These are phyloP conservation scores for Cyanistes caeruleus DNA, from an alignment of 2,113 vertebrate genomes.

Conservation along the genomic window DNA sequence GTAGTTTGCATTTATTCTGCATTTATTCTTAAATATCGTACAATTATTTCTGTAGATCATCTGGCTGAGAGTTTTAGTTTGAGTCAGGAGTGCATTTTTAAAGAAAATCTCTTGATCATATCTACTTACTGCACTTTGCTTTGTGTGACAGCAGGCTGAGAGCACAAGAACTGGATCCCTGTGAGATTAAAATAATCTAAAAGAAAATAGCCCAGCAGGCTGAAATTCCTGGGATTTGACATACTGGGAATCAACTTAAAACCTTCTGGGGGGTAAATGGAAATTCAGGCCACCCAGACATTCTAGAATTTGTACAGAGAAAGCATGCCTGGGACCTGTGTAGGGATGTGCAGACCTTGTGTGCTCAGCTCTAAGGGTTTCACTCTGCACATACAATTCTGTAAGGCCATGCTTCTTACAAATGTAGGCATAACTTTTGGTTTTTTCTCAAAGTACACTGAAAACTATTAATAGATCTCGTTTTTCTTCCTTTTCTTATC, in stretches of 20 bases:
- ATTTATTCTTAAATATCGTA: background rate
- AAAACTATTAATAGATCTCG: background rate
- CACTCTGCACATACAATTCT: background rate
- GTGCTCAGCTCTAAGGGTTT: background rate
- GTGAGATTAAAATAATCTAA: background rate
- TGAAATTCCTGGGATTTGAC: background rate
- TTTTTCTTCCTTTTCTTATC: background rate
- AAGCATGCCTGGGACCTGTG: background rate
- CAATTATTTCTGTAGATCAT: constrained; percentile 14
- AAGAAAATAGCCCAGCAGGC: background rate
- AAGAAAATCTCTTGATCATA: constrained; percentile 8
- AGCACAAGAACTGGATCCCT: background rate
- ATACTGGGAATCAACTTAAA: background rate
- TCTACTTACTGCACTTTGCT: background rate
- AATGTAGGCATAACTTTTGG: background rate
- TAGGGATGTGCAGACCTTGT: too few relatives aligned
- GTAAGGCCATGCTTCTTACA: background rate
- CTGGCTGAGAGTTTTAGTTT: background rate
- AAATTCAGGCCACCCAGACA: background rate
- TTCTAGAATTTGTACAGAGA: background rate
- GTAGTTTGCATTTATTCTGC: background rate
- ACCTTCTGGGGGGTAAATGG: background rate
- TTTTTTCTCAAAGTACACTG: background rate
- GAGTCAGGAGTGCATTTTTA: background rate
- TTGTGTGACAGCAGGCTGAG: background rate